phyloP scores from a whole-genome alignment of 2,888 invertebrate species.

The Orthosia cruda region DNA sequence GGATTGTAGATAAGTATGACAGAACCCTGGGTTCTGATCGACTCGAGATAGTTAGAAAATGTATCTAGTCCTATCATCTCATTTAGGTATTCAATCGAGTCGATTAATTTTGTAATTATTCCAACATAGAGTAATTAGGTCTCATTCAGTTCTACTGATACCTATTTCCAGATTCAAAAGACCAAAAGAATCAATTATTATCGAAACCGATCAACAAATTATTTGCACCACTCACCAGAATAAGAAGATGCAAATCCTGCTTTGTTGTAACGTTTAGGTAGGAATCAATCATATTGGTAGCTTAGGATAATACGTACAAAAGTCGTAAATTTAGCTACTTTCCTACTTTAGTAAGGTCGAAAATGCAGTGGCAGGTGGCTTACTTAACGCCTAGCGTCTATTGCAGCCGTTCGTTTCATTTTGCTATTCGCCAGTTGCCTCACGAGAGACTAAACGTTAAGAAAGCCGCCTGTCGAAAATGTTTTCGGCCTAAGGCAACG shows the following conservation, averaged over 20 bases:
- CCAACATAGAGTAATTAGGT: constrained; percentile 4
- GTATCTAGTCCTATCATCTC: neutral
- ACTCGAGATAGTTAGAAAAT: constrained; percentile 12
- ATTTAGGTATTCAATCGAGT: constrained; percentile 9
- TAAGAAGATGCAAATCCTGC: constrained; percentile 51
- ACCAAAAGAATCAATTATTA: constrained; percentile 32
- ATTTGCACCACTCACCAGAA: constrained; percentile 6
- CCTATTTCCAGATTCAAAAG: constrained; percentile 55
- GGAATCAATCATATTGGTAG: constrained; percentile 43
- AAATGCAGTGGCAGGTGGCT: neutral
- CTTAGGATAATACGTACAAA: constrained; percentile 6
- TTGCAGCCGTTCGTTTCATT: neutral
- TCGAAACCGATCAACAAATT: constrained; percentile 12
- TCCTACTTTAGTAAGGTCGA: neutral
- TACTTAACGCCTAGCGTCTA: neutral
- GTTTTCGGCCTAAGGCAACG: neutral
- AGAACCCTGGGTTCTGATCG: constrained; percentile 13
- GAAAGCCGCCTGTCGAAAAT: neutral
- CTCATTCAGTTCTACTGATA: constrained; percentile 25
- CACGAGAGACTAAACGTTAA: neutral
- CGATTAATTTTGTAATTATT: neutral
- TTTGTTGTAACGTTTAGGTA: constrained; percentile 54
- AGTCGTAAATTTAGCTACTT: neutral
- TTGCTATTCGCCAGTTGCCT: neutral
- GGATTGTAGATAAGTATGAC: constrained; percentile 17